Percentiles rank a stretch among this genome's conserved stretches.
Conservation (phyloP, 2,797 vertebrate species). For the Gobio occitaniae region DNA sequence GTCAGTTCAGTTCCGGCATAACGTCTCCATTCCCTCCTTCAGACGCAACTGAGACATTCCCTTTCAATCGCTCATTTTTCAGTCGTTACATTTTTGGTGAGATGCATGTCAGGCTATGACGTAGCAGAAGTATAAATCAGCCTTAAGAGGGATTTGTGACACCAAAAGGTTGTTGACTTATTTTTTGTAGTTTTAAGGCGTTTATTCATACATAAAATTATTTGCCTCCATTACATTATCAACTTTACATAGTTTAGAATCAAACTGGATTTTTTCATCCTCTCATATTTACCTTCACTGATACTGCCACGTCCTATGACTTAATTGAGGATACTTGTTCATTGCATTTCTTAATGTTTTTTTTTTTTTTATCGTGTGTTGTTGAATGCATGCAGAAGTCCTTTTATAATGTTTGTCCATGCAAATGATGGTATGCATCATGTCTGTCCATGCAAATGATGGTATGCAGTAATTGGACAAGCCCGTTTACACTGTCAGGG, state of each 20-base stretch:
- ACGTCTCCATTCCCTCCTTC: no score
- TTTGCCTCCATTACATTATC: neutral
- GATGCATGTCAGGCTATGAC: no score
- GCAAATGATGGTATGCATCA: slow-evolving; percentile 15
- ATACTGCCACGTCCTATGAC: neutral
- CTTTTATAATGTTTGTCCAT: neutral
- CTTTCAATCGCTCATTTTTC: no score
- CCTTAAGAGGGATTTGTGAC: neutral
- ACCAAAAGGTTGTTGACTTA: neutral
- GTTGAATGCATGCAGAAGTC: slow-evolving; percentile 31
- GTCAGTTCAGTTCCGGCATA: no score
- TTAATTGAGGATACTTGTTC: slow-evolving; percentile 24
- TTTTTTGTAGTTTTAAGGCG: neutral
- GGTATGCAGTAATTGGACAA: slow-evolving; percentile 20
- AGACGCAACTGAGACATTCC: no score
- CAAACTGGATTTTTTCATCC: neutral
- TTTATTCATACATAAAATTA: neutral
- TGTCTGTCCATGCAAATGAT: slow-evolving; percentile 3
- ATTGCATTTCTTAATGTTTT: slow-evolving; percentile 3
- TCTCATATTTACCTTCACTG: neutral
- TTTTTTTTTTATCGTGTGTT: neutral
- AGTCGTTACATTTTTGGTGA: no score
- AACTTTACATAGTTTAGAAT: neutral
- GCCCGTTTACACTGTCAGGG: slow-evolving; percentile 35
- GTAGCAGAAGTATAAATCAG: no score